A percentile compares a stretch with the other conserved stretches of the same genome.
Evolutionary conservation across 2,113 vertebrate species (phyloP).

Genomic region (Cathartes aura): DNA sequence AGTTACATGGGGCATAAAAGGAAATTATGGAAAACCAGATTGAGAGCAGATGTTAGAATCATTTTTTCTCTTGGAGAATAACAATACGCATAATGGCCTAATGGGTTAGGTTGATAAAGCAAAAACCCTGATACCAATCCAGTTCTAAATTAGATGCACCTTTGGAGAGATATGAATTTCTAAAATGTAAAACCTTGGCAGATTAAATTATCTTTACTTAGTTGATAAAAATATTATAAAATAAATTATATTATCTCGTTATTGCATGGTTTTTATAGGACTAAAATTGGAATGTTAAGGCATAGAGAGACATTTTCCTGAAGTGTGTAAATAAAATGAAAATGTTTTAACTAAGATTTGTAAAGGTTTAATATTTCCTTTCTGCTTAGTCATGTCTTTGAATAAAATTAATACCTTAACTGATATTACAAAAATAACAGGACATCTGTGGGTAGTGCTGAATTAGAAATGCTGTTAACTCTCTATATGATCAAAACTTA

Average conservation of each 20-base stretch:
- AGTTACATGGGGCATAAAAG: slow-evolving; percentile 17
- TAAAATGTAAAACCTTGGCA: neutral
- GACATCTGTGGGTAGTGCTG: neutral
- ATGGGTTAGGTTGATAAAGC: slow-evolving; percentile 3
- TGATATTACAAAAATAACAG: neutral
- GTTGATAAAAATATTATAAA: neutral
- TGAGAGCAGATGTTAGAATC: slow-evolving; percentile 23
- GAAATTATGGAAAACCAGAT: neutral
- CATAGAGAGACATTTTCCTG: neutral
- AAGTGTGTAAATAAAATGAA: neutral
- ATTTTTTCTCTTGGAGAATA: slow-evolving; percentile 1
- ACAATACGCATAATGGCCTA: neutral
- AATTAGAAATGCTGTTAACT: neutral
- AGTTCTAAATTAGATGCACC: neutral
- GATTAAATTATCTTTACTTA: neutral
- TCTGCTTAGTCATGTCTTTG: neutral
- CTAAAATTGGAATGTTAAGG: neutral
- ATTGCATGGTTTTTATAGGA: neutral
- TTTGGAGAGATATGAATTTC: neutral
- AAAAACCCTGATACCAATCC: neutral
- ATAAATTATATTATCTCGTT: neutral
- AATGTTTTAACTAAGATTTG: neutral
- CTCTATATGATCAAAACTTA: neutral
- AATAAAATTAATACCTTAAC: neutral
- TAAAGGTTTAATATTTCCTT: neutral